Base-by-base conservation (phyloP, 2,888 invertebrate genomes). In the Nowickia ferox region DNA sequence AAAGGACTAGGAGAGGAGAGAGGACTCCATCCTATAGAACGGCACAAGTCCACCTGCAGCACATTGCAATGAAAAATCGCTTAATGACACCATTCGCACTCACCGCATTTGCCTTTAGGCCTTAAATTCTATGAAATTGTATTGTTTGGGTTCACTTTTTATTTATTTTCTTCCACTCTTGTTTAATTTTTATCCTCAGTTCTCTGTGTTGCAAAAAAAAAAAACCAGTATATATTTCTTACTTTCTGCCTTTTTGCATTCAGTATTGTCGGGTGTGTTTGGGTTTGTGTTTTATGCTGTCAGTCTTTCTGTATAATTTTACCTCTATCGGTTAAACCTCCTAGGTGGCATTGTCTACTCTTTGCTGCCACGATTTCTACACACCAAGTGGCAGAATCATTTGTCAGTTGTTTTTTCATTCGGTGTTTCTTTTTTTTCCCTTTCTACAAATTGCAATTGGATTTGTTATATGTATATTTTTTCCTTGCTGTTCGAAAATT, bases 51-150 rank as follows among this genome's bases (percentile, higher is more conserved):
- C 90, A 91, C 91, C 91, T 90, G 92, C 89, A 91, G 91, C 91
- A 90, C 87, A 89, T 89, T 90, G 92, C 91, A 89, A 90, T 91
- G 92, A 91, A 91, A 91, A 91, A 91, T 91, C 92, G 91, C 89
- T 91, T 91, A 91, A 91, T 91, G 91, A 90, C 92, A 90, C 90
- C 91, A 90, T 90, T 90, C 89, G 89, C 90, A 89, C 89, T 85
- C 87, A 83, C 81, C 81, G 46, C 76, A 75, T 85, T 85, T 83
- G 87, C 84, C 86, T 86, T 59, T 71, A 84, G 88, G 88, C 87
- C 84, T 86, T 79, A 76, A 84, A 77, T 86, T 79, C 83, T 83
- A 80, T 81, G 61, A 75, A 59, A 84, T 87, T 85, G 80, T 85
- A 59, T 80, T 81, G 72, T 83, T 80, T 81, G 78, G 65, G 74